phyloP scores from a whole-genome alignment of 2,797 vertebrate genomes.

The Lepilemur septentrionalis region DNA sequence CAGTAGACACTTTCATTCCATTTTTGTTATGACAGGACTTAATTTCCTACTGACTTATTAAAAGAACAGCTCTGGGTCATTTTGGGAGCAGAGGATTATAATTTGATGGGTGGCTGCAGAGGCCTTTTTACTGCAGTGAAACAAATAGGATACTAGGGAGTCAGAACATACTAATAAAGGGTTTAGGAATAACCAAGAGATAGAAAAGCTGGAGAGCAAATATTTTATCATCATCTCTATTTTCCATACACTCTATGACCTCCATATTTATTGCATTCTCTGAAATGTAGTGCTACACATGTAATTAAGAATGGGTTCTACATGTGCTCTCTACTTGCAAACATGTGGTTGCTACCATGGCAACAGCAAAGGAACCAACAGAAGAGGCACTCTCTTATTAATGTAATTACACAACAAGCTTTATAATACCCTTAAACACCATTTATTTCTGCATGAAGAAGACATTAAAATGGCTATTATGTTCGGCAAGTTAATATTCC shows the following conservation, averaged over 20 bases:
- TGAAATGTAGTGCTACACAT: constrained; percentile 81
- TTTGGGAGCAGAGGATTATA: constrained; percentile 36
- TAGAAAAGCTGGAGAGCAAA: constrained; percentile 40
- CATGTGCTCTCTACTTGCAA: constrained; percentile 82
- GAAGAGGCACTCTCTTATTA: constrained; percentile 84
- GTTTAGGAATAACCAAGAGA: constrained; percentile 66
- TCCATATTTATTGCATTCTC: constrained; percentile 81
- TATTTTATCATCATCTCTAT: constrained; percentile 69
- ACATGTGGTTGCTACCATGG: constrained; percentile 84
- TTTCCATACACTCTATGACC: constrained; percentile 76
- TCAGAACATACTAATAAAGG: constrained; percentile 40
- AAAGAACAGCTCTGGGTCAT: constrained; percentile 66
- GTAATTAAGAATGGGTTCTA: constrained; percentile 84
- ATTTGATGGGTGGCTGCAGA: constrained; percentile 69
- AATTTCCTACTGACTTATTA: constrained; percentile 66
- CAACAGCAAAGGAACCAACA: constrained; percentile 84
- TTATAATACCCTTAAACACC: constrained; percentile 83
- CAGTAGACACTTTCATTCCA: constrained; percentile 34
- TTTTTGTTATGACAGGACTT: constrained; percentile 67
- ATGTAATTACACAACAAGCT: constrained; percentile 85
- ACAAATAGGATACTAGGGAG: constrained; percentile 55
- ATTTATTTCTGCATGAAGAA: constrained; percentile 82
- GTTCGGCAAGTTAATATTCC: constrained; percentile 74
- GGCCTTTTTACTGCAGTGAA: constrained; percentile 53
- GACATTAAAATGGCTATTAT: constrained; percentile 77